Evolutionary conservation across 2,113 vertebrate species (phyloP), one percentile per base, ranked within the genome.

Genomic region (Upupa epops): DNA sequence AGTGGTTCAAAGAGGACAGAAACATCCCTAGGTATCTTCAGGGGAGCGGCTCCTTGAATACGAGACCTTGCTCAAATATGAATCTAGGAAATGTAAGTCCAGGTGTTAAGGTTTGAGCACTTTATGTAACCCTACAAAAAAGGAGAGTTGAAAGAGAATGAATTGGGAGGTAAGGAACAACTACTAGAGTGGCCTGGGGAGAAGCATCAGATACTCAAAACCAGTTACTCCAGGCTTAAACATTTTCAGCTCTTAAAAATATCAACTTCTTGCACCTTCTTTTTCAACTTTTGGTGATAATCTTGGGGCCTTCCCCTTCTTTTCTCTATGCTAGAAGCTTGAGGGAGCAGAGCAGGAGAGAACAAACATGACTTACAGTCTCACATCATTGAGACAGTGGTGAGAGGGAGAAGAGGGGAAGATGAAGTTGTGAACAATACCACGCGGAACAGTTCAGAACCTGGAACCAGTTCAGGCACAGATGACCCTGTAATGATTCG

Each of bases 81-180:
- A 58, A 17, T 54, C 31, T 7, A 78, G 66, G 69, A 86, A 82
- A 88, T 7, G 0, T 3, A 81, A 74, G 40, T 54, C 45, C 63
- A 68, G 54, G 29, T 82, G 29, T 69, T 87, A 25, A 60, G 14
- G 12, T 88, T 69, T 92, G 46, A 82, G 59, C 19, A 22, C 6
- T 63, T 83, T 13, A 48, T 71, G 64, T 86, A 75, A 54, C 26
- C 17, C 58, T 65, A 63, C 31, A 79, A 56, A 75, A 89, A 64
- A 55, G 46, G 63, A 40, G 94, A 92, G 32, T 76, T 18, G 77
- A 75, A 95, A 65, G 88, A 83, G 61, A 61, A 94, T 36, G 78
- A 76, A 26, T 85, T 86, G 42, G 65, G 58, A 87, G 59, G 31
- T 75, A 56, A 90, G 64, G 68, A 83, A 61, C 58, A 86, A 86